Base-by-base conservation (phyloP, 2,797 vertebrate species). In the Sebastes dallii region DNA sequence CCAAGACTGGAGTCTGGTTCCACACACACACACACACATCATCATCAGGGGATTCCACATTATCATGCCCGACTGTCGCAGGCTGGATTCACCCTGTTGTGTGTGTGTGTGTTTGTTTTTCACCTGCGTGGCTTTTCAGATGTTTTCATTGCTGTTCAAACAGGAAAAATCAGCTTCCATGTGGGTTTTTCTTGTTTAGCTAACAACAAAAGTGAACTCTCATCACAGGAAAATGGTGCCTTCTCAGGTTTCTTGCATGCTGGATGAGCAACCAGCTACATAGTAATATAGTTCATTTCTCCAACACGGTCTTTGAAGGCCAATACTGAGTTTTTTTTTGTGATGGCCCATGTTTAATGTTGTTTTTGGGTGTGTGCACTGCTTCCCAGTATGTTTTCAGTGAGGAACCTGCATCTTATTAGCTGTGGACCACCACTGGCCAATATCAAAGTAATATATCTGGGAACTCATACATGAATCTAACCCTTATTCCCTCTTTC, bases 1-100 rank as follows among this genome's bases (percentile, higher is more conserved):
- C 89, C 88, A 84, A 84, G 81, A 60, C 81, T 71, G 85, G 86
- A 89, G 90, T 90, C 91, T 92, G 91, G 68, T 87, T 82, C 71
- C 81, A 82, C 69, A 77, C 78, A 83, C 66, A 75, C 74, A 77
- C 65, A 77, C 65, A 70, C 61, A 71, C 74, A 54, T 67, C 60
- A 72, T 69, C 73, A 83, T 77, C 85, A 67, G 75, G 89, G 87
- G 86, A 87, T 82, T 86, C 80, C 56, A 88, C 66, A 84, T 85
- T 80, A 88, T 81, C 81, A 84, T 72, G 75, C 61, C 78, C 66
- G 62, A 77, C 80, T 79, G 70, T 88, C 54, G 32, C 73, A 69
- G 66, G 22, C 85, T 77, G 73, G 71, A 50, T 74, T 83, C 81
- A 56, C 66, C 68, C 59, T 65, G 54, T 6, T 36, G 71, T 70